A percentile compares a stretch with the other conserved stretches of the same genome.
phyloP scores from a whole-genome alignment of 2,888 invertebrate species.

The Philereme transversata region DNA sequence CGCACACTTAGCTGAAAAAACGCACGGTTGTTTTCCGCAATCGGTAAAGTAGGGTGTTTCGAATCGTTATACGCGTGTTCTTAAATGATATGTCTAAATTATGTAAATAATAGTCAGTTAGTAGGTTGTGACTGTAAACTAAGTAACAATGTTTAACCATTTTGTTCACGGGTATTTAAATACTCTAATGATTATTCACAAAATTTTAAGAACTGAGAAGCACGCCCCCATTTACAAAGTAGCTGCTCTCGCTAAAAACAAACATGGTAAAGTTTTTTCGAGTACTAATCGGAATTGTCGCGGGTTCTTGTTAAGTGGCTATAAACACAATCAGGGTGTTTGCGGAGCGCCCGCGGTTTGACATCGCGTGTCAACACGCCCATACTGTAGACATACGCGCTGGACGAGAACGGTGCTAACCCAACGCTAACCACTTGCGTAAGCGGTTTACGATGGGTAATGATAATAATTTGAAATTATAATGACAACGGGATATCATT shows the following conservation, averaged over 20 bases:
- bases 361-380: slow-evolving; percentile 66
- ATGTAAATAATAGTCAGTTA: too few species aligned
- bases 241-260: slow-evolving; percentile 70
- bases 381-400: slow-evolving; percentile 59
- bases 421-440: slow-evolving; percentile 71
- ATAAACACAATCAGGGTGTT: slow-evolving; percentile 82
- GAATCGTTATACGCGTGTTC: too few species aligned
- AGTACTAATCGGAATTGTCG: slow-evolving; percentile 80
- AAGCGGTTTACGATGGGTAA: slow-evolving; percentile 53
- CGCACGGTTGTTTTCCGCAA: too few species aligned
- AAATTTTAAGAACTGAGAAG: slow-evolving; percentile 27
- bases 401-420: slow-evolving; percentile 62
- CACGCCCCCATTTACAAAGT: slow-evolving; percentile 63
- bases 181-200: background rate
- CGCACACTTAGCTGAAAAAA: too few species aligned
- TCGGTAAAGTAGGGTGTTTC: too few species aligned
- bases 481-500: slow-evolving; percentile 6
- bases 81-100: too few species aligned
- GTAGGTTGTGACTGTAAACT: too few species aligned
- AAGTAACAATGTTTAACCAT: too few species aligned
- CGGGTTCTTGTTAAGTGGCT: slow-evolving; percentile 79
- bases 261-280: slow-evolving; percentile 72
- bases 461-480: slow-evolving; percentile 35
- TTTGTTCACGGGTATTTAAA: background rate
- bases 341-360: slow-evolving; percentile 71